A percentile compares a stretch with the other conserved stretches of the same genome.
Evolutionary conservation across 2,113 vertebrate genomes (phyloP).

Genomic region (Dryoscopus gambensis): DNA sequence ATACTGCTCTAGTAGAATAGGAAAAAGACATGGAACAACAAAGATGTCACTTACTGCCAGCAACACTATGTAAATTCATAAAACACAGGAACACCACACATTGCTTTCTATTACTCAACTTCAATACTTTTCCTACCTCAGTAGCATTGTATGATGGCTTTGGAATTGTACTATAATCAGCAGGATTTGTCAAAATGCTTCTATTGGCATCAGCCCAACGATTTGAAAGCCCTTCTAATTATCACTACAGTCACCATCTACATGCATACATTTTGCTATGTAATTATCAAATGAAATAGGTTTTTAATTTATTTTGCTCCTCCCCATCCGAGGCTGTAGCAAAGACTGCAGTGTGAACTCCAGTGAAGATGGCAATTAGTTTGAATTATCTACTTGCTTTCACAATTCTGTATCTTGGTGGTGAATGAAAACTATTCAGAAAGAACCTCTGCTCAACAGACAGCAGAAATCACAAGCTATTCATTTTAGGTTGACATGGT

Average conservation of each 20-base stretch:
- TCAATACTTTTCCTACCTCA: not conserved
- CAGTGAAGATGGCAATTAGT: not conserved
- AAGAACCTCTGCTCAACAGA: not conserved
- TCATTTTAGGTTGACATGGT: not conserved
- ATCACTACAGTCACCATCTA: not conserved
- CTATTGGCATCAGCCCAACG: not conserved
- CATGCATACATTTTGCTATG: not conserved
- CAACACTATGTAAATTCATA: not conserved
- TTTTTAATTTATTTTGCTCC: not conserved
- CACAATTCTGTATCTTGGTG: not conserved
- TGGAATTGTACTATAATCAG: not conserved
- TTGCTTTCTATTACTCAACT: not conserved
- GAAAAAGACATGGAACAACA: not conserved
- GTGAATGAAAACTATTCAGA: not conserved
- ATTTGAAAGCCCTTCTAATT: conserved; percentile 11
- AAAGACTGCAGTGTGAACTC: not conserved
- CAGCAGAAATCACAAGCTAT: not conserved
- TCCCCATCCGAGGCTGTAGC: not conserved
- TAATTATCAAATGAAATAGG: not conserved
- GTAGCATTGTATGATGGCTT: not conserved
- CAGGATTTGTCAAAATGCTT: conserved; percentile 4
- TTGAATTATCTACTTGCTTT: not conserved
- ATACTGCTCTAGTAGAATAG: not conserved
- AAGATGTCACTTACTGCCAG: not conserved
- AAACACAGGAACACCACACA: not conserved